These are phyloP conservation scores for Zaprionus capensis DNA, from an alignment of 1,140 invertebrate species.

Conservation along the genomic window DNA sequence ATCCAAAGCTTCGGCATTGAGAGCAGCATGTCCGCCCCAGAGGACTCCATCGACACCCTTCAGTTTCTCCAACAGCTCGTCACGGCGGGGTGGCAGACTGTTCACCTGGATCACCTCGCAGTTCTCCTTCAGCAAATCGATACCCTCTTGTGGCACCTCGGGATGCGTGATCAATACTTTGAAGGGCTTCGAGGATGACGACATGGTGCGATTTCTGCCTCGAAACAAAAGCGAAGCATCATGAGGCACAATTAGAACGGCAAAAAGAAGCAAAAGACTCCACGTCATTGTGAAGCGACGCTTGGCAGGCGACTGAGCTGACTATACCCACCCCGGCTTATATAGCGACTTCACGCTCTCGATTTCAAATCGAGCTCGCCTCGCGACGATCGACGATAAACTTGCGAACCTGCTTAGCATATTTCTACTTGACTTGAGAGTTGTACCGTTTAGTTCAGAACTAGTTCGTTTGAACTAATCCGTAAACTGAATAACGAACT, in stretches of 20 bases:
- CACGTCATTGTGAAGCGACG: constrained; percentile 8
- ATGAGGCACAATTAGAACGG: constrained; percentile 34
- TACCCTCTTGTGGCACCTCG: constrained; percentile 78
- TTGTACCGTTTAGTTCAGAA: no score
- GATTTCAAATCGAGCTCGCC: not conserved
- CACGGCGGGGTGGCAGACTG: constrained; percentile 73
- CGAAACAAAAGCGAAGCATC: constrained; percentile 55
- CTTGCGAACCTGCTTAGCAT: constrained; percentile 71
- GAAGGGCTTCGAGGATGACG: constrained; percentile 50
- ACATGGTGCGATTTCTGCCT: constrained; percentile 62
- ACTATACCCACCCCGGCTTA: constrained; percentile 59
- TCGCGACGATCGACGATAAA: constrained; percentile 50
- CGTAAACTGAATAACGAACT: not conserved
- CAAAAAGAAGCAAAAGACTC: constrained; percentile 9
- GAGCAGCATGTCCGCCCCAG: constrained; percentile 88
- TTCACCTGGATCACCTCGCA: constrained; percentile 69
- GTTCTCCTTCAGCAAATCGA: constrained; percentile 81
- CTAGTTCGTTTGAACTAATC: no score
- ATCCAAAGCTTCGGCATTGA: constrained; percentile 90
- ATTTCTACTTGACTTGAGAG: constrained; percentile 14
- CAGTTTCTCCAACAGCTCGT: constrained; percentile 87
- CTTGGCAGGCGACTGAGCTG: constrained; percentile 51
- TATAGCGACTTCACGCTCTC: constrained; percentile 11
- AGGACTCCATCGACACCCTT: constrained; percentile 88
- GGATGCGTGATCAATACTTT: constrained; percentile 85